Evolutionary conservation across 37 sponge, comb jelly and placozoan genomes (phyloP).

Genomic region (Theonella swinhoei): DNA sequence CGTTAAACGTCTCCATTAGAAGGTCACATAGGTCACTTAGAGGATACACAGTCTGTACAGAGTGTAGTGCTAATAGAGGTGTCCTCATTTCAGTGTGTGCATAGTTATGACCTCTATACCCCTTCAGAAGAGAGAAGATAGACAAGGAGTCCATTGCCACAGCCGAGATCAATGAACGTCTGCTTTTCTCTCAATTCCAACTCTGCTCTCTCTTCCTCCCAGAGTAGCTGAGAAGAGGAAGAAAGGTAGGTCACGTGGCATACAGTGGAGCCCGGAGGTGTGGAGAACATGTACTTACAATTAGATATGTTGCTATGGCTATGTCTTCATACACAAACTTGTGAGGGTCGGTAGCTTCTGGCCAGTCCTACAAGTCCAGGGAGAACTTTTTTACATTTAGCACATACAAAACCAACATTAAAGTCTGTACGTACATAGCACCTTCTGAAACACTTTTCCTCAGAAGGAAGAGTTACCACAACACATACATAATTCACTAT

Average conservation of each 20-base stretch:
- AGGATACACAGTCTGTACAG: too few relatives aligned
- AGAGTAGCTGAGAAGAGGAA: slow-evolving; percentile 71
- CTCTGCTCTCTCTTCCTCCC: slow-evolving; percentile 85
- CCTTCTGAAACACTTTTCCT: too few relatives aligned
- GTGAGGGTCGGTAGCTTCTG: slow-evolving; percentile 90
- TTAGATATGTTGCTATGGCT: slow-evolving; percentile 93
- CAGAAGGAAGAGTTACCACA: too few relatives aligned
- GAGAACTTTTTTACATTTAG: not conserved
- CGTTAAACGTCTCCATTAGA: too few relatives aligned
- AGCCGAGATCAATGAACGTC: slow-evolving; percentile 96
- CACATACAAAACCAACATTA: too few relatives aligned
- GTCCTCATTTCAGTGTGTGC: too few relatives aligned
- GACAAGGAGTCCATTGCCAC: slow-evolving; percentile 98
- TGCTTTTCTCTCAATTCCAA: slow-evolving; percentile 52
- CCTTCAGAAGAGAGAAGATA: slow-evolving; percentile 90
- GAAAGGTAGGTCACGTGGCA: not conserved
- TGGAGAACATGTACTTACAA: slow-evolving; percentile 54
- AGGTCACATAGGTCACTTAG: too few relatives aligned
- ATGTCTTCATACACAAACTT: slow-evolving; percentile 98
- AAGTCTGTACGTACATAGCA: too few relatives aligned
- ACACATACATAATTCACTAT: too few relatives aligned
- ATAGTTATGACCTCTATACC: too few relatives aligned
- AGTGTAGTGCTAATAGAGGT: too few relatives aligned
- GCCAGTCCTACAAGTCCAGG: slow-evolving; percentile 71
- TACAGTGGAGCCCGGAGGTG: too few relatives aligned